Conservation (phyloP, 2,113 vertebrate species). For the Ameiurus melas region DNA sequence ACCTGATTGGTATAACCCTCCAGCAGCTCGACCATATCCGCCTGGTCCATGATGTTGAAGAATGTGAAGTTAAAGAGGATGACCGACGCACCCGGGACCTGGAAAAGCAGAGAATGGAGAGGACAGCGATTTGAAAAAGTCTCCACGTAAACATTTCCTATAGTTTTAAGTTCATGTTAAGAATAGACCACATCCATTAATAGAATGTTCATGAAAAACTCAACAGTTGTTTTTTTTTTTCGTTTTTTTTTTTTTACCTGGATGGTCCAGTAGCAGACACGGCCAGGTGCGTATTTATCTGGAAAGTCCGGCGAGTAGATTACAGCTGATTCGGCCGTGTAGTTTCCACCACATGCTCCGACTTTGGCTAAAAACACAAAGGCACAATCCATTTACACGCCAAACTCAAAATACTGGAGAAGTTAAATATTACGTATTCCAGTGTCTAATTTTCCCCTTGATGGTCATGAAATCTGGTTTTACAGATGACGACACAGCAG, state of each 20-base stretch:
- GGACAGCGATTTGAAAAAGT: neutral
- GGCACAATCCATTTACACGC: neutral
- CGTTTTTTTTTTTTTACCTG: constrained; percentile 58
- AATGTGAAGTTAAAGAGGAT: constrained; percentile 91
- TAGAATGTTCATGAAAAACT: neutral
- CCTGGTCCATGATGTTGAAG: constrained; percentile 91
- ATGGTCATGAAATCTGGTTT: neutral
- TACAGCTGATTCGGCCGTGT: constrained; percentile 80
- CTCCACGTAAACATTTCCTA: neutral
- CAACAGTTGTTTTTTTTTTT: neutral
- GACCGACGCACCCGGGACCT: constrained; percentile 78
- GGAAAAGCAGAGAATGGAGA: neutral
- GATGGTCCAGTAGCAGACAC: constrained; percentile 95
- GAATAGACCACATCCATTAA: neutral
- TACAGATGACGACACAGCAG: neutral
- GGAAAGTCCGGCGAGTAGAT: constrained; percentile 96
- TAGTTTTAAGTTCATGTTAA: neutral
- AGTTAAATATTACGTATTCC: neutral
- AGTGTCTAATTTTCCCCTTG: neutral
- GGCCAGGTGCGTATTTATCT: constrained; percentile 81
- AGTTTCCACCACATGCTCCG: constrained; percentile 93
- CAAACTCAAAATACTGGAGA: neutral
- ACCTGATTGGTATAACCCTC: constrained; percentile 87
- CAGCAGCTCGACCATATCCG: constrained; percentile 94
- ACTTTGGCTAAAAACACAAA: constrained; percentile 77